phyloP scores from a whole-genome alignment of 1,140 invertebrate genomes.

The Tetragnatha versicolor region DNA sequence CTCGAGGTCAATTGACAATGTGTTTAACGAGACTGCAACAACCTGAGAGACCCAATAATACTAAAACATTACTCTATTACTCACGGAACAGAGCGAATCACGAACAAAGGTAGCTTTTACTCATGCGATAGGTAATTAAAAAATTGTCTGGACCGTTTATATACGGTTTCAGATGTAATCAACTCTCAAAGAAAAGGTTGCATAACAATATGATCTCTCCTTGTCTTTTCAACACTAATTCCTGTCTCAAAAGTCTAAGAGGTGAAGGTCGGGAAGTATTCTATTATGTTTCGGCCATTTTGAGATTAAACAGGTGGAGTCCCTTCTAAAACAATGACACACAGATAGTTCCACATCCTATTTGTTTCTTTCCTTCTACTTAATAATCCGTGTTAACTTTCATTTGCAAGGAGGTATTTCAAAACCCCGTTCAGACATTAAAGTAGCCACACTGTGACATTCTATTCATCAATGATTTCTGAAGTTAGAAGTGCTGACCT shows the following conservation, averaged over 20 bases:
- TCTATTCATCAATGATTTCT: too few relatives aligned
- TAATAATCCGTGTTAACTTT: conserved; percentile 24
- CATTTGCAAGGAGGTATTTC: not conserved
- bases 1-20: too few relatives aligned
- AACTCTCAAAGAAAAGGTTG: conserved; percentile 5
- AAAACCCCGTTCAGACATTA: not conserved
- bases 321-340: conserved; percentile 12
- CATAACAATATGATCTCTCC: not conserved
- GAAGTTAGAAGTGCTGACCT: not conserved
- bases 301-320: conserved; percentile 3
- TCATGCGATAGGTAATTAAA: not conserved
- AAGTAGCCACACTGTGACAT: not conserved
- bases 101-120: conserved; percentile 4
- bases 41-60: too few relatives aligned
- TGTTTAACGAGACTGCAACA: too few relatives aligned
- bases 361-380: not conserved
- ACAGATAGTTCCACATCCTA: conserved; percentile 3
- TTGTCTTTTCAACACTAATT: not conserved
- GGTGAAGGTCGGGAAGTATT: conserved; percentile 25
- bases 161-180: conserved; percentile 2
- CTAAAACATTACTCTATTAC: too few relatives aligned
- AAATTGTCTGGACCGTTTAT: not conserved
- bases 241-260: conserved; percentile 12
- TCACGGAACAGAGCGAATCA: too few relatives aligned
- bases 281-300: conserved; percentile 3